These are phyloP conservation scores for Mesaphorura yosii DNA, from an alignment of 1,140 invertebrate genomes.

Conservation along the genomic window DNA sequence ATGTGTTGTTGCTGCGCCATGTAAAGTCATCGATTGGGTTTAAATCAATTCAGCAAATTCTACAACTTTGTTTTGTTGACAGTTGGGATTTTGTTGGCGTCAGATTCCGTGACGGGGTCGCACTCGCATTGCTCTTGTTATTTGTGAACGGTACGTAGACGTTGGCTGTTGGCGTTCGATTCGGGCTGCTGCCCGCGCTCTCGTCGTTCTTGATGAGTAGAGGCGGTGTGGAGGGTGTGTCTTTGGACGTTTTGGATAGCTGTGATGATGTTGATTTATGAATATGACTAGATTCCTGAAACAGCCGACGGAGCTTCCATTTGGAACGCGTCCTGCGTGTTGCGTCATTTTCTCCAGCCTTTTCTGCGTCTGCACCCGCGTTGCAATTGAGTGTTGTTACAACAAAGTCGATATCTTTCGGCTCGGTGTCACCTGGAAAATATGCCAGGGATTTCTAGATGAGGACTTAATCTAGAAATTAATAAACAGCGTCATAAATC, in stretches of 20 bases:
- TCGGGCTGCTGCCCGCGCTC: too few species aligned
- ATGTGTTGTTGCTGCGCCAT: too few species aligned
- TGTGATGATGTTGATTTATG: constrained; percentile 25
- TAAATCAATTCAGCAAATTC: too few species aligned
- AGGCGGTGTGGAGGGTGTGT: constrained; percentile 2
- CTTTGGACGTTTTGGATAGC: constrained; percentile 22
- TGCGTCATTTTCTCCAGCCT: not conserved
- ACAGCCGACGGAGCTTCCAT: constrained; percentile 24
- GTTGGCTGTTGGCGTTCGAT: too few species aligned
- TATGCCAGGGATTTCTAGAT: not conserved
- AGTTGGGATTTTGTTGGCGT: too few species aligned
- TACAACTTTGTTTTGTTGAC: too few species aligned
- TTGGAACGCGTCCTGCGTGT: constrained; percentile 12
- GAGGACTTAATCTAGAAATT: not conserved
- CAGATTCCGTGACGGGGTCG: too few species aligned
- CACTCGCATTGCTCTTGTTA: too few species aligned
- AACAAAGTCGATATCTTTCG: constrained; percentile 72
- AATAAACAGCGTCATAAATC: constrained; percentile 1
- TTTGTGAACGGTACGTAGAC: too few species aligned
- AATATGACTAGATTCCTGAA: constrained; percentile 18
- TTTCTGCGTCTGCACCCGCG: constrained; percentile 8
- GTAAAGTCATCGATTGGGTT: too few species aligned
- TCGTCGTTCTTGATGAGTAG: too few species aligned
- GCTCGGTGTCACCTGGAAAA: constrained; percentile 45
- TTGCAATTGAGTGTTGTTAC: constrained; percentile 63